Conservation (phyloP, 1,140 invertebrate species). For the Venustaconcha ellipsiformis region DNA sequence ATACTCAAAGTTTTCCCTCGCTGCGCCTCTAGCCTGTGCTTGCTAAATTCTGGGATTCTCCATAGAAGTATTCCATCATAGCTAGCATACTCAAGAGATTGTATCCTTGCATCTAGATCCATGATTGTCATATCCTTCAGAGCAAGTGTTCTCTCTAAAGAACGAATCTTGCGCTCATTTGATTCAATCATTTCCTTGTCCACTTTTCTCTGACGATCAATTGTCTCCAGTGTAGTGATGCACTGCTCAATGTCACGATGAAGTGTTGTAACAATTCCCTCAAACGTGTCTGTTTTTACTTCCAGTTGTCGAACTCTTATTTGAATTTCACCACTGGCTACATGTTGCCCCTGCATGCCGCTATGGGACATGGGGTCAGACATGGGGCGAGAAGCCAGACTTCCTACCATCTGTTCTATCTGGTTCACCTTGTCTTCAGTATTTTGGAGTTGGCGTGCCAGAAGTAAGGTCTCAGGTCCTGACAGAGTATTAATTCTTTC, state of each 20-base stretch:
- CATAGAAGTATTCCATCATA: constrained; percentile 62
- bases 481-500: too few relatives aligned
- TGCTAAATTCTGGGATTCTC: constrained; percentile 59
- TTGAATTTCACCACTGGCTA: too few relatives aligned
- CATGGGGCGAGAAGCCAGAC: too few relatives aligned
- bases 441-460: too few relatives aligned
- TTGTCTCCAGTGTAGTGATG: constrained; percentile 39
- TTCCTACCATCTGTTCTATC: too few relatives aligned
- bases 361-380: too few relatives aligned
- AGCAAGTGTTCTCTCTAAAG: constrained; percentile 44
- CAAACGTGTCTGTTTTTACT: constrained; percentile 41
- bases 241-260: constrained; percentile 46
- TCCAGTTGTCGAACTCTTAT: constrained; percentile 22
- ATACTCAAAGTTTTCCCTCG: constrained; percentile 58
- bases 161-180: constrained; percentile 37
- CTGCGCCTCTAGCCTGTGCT: constrained; percentile 55
- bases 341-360: too few relatives aligned
- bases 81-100: constrained; percentile 47
- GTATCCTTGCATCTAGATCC: constrained; percentile 48
- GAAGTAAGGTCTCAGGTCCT: too few relatives aligned
- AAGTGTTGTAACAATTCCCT: constrained; percentile 47
- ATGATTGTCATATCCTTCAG: constrained; percentile 51
- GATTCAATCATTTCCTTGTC: constrained; percentile 31
- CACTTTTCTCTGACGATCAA: constrained; percentile 29
- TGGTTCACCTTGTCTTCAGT: too few relatives aligned